These are phyloP conservation scores for Aphelinus atriplicis DNA, from an alignment of 1,140 invertebrate genomes.

Conservation along the genomic window DNA sequence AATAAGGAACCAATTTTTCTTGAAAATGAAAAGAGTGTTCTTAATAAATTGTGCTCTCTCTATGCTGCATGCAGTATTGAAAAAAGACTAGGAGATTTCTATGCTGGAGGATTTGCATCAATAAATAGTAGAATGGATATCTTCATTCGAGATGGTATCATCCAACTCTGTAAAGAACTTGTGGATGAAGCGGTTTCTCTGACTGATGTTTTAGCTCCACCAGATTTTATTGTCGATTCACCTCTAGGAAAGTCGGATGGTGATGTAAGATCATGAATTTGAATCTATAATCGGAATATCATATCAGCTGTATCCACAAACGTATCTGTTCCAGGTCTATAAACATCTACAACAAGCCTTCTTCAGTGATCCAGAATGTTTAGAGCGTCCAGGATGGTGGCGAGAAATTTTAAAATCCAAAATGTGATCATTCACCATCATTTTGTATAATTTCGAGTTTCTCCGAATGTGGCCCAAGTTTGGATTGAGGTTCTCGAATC, in stretches of 20 bases:
- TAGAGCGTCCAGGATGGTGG: constrained; percentile 84
- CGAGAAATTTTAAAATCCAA: constrained; percentile 70
- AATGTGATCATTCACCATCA: constrained; percentile 46
- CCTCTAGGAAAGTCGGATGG: constrained; percentile 85
- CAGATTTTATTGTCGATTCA: constrained; percentile 89
- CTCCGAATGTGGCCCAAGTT: too few species aligned
- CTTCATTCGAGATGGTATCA: constrained; percentile 71
- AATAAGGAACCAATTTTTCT: constrained; percentile 63
- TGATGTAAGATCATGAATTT: constrained; percentile 68
- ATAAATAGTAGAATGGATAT: constrained; percentile 61
- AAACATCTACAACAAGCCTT: constrained; percentile 83
- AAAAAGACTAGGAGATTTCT: constrained; percentile 79
- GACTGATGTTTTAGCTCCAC: constrained; percentile 86
- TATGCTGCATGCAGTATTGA: constrained; percentile 80
- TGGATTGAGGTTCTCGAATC: too few species aligned
- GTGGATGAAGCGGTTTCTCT: constrained; percentile 81
- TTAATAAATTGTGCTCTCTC: constrained; percentile 75
- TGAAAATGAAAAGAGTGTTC: constrained; percentile 65
- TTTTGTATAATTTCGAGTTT: too few species aligned
- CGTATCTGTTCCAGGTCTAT: constrained; percentile 73
- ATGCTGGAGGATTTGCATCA: constrained; percentile 76
- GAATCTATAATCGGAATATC: not conserved
- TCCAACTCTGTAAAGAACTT: constrained; percentile 76
- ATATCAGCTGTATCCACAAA: not conserved
- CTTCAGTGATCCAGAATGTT: constrained; percentile 74